Evolutionary conservation across 1,140 invertebrate species (phyloP).

Genomic region (Drosophila nannoptera): DNA sequence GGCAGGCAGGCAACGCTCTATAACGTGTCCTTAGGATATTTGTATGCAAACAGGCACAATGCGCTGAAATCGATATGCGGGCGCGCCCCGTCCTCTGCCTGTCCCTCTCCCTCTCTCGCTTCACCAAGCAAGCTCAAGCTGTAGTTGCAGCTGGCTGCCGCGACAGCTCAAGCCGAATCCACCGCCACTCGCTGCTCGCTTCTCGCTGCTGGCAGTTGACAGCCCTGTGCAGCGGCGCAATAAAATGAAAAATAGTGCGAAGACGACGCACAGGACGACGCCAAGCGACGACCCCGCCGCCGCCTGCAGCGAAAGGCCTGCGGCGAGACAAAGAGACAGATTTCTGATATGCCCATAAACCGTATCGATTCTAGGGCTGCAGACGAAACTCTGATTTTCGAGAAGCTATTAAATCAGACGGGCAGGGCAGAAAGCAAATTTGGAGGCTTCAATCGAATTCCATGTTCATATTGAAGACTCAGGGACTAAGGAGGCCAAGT

Average conservation of each 20-base stretch:
- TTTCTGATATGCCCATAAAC: conserved; percentile 44
- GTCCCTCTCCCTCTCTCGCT: no score
- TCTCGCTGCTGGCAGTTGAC: conserved; percentile 64
- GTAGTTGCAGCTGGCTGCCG: conserved; percentile 38
- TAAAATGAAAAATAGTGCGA: conserved; percentile 73
- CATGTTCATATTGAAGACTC: not conserved
- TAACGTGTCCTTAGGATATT: conserved; percentile 74
- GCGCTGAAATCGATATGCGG: conserved; percentile 73
- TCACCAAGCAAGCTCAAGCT: conserved; percentile 22
- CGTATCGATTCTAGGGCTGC: conserved; percentile 34
- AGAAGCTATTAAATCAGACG: conserved; percentile 2
- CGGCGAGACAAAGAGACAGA: conserved; percentile 12
- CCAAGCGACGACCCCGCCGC: conserved; percentile 18
- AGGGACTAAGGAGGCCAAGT: no score
- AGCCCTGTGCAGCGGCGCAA: conserved; percentile 72
- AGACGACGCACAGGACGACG: conserved; percentile 25
- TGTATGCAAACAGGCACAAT: conserved; percentile 74
- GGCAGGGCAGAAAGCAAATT: not conserved
- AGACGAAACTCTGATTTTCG: conserved; percentile 9
- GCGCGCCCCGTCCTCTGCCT: conserved; percentile 23
- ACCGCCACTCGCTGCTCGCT: conserved; percentile 9
- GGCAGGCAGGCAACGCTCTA: conserved; percentile 40
- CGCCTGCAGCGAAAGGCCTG: conserved; percentile 46
- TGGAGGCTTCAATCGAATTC: not conserved
- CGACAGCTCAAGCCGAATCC: conserved; percentile 37